Evolutionary conservation across 2,797 vertebrate genomes (phyloP).

Genomic region (Esox masquinongy): DNA sequence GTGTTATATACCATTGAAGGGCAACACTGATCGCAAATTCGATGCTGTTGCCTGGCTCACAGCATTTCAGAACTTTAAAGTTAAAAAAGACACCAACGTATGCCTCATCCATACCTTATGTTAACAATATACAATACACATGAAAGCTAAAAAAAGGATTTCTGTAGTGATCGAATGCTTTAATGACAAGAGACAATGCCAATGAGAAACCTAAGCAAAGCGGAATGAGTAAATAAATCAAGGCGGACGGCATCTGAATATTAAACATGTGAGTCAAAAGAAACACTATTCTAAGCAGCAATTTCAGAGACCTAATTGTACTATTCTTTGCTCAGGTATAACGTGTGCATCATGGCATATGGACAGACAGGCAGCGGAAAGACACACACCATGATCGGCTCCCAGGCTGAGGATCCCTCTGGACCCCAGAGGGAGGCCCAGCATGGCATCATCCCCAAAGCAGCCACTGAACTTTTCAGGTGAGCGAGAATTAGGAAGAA

Average conservation of each 20-base stretch:
- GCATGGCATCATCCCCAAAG: conserved; percentile 82
- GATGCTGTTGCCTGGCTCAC: neutral
- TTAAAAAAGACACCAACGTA: neutral
- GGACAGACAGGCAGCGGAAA: conserved; percentile 89
- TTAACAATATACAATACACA: neutral
- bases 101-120: too few species aligned
- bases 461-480: conserved; percentile 82
- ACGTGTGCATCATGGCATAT: conserved; percentile 88
- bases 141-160: neutral
- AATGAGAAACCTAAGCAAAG: neutral
- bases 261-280: neutral
- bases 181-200: neutral
- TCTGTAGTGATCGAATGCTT: neutral
- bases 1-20: conserved; percentile 46
- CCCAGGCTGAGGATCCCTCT: conserved; percentile 43
- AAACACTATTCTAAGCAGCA: neutral
- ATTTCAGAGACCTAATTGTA: neutral
- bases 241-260: neutral
- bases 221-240: neutral
- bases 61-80: neutral
- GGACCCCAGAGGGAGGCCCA: conserved; percentile 45
- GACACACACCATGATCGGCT: conserved; percentile 86
- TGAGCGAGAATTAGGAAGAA: conserved; percentile 42
- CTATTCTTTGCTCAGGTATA: conserved; percentile 72
- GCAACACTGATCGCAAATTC: neutral